Base-by-base conservation (phyloP, 2,888 invertebrate genomes). In the Drosophila affinis region DNA sequence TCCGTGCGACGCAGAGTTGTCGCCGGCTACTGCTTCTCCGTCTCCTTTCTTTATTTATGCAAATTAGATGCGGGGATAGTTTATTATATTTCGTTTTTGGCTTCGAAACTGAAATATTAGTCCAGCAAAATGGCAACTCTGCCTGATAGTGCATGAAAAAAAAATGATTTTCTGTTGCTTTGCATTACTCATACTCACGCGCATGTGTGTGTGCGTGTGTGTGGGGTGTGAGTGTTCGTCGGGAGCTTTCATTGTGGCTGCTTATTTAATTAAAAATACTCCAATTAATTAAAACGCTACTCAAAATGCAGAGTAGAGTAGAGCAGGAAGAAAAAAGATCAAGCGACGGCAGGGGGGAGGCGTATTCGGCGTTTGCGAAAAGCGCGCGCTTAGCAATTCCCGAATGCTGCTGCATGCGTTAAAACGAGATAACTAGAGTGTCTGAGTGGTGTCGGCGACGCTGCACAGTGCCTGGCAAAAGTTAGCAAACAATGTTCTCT, bases 211-310 rank as follows among this genome's bases (percentile, higher is more conserved):
- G 49, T 64, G 58, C 54, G 46, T 53, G 17, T 62, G 52, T 24
- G 55, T 67, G 69, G 53, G 72, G 76, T 78, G 77, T 63, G 71
- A 67, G 60, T 67, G 49, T 71, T 59, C 45, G 52, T 52, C 75
- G 72, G 64, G 71, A 62, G 49, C 70, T 65, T 84, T 49, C 84
- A 70, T 84, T 87, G 71, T 74, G 75, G 67, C 55, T 83, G 55
- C 54, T 67, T 75, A 78, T 81, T 87, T 87, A 85, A 83, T 89
- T 87, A 85, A 89, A 81, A 87, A 89, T 84, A 80, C 87, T 88
- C 75, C 71, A 86, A 88, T 87, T 82, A 88, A 89, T 85, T 85
- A 64, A 72, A 87, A 87, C 62, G 60, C 62, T 63, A 34, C 29
- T 68, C 49, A 55, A 78, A 81, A 88, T 71, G 71, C 62, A 76